These are phyloP conservation scores for Prolemur simus DNA, from an alignment of 2,113 vertebrate species.

Conservation along the genomic window DNA sequence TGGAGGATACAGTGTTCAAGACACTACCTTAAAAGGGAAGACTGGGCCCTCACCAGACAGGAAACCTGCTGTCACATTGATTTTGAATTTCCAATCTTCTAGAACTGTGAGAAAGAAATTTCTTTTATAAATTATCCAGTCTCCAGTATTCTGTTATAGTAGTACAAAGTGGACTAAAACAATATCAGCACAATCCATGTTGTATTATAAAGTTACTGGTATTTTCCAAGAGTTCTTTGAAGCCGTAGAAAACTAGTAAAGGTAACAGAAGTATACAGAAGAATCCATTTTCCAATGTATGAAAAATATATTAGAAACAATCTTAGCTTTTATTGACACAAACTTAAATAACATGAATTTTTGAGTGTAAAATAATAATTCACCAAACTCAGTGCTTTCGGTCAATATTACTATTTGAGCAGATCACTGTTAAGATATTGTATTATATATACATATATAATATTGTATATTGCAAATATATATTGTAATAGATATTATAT, in stretches of 20 bases:
- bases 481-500: neutral
- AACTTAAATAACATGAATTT: neutral
- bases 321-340: neutral
- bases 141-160: neutral
- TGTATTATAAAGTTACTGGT: neutral
- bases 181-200: neutral
- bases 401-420: neutral
- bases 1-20: neutral
- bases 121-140: neutral
- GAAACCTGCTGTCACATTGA: neutral
- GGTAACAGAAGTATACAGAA: neutral
- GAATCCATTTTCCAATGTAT: neutral
- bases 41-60: neutral
- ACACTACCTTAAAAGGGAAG: neutral
- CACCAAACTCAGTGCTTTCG: neutral
- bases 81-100: too few species aligned
- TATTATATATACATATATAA: too few species aligned
- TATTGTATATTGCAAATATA: too few species aligned
- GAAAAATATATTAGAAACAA: neutral
- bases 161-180: neutral
- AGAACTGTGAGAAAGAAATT: neutral
- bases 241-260: neutral
- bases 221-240: neutral
- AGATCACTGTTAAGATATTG: neutral
- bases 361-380: neutral